Evolutionary conservation across 2,113 vertebrate genomes (phyloP).

Genomic region (Mohoua ochrocephala): DNA sequence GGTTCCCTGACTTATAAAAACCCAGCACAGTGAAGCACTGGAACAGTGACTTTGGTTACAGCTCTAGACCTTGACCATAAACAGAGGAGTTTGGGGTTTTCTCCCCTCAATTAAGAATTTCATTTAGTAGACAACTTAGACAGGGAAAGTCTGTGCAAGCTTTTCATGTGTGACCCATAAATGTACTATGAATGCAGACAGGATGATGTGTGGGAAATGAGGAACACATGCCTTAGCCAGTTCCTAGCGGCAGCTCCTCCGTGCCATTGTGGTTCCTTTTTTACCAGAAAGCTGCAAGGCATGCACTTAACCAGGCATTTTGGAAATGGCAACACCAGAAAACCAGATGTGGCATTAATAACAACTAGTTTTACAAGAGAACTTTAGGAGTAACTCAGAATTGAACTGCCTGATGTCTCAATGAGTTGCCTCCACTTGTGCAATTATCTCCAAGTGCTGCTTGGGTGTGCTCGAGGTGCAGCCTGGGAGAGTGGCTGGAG

Average conservation of each 20-base stretch:
- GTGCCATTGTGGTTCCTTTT: not conserved
- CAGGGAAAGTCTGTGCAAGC: not conserved
- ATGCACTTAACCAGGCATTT: not conserved
- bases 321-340: not conserved
- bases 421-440: slow-evolving; percentile 36
- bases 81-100: not conserved
- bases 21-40: not conserved
- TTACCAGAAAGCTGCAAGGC: not conserved
- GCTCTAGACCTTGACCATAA: not conserved
- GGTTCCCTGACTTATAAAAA: not conserved
- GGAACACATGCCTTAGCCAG: not conserved
- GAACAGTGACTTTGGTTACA: not conserved
- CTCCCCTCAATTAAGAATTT: not conserved
- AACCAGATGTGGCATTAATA: not conserved
- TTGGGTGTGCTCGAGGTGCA: not conserved
- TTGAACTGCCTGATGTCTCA: slow-evolving; percentile 2
- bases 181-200: not conserved
- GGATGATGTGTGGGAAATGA: slow-evolving; percentile 13
- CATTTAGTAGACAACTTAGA: not conserved
- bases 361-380: not conserved
- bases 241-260: not conserved
- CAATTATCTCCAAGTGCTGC: not conserved
- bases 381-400: not conserved
- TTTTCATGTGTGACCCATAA: not conserved
- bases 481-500: not conserved